These are phyloP conservation scores for Tragelaphus imberbis DNA, from an alignment of 2,113 vertebrate genomes.

Conservation along the genomic window DNA sequence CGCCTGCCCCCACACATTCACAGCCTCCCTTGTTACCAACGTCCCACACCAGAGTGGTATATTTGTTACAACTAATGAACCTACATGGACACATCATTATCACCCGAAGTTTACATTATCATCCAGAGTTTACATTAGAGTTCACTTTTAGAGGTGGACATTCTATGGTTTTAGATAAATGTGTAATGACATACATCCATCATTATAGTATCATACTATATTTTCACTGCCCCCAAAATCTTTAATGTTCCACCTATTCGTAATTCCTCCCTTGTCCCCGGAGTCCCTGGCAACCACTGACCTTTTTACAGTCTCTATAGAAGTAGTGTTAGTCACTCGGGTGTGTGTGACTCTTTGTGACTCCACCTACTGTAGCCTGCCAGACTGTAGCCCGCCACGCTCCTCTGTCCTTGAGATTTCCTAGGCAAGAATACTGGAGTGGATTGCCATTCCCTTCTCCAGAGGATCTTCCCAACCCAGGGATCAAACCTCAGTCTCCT, in stretches of 20 bases:
- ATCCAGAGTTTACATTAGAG: neutral
- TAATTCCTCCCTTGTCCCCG: neutral
- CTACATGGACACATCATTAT: neutral
- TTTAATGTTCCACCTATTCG: neutral
- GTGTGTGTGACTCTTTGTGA: neutral
- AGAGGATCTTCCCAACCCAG: neutral
- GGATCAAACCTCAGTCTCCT: neutral
- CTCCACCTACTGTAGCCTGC: neutral
- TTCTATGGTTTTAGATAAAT: neutral
- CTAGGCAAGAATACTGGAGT: neutral
- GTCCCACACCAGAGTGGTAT: neutral
- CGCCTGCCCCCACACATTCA: rapidly evolving
- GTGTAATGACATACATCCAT: neutral
- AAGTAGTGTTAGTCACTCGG: neutral
- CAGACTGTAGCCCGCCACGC: neutral
- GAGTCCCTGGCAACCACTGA: neutral
- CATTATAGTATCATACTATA: neutral
- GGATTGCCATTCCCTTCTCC: neutral
- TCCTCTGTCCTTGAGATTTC: neutral
- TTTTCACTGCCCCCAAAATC: neutral
- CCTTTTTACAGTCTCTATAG: neutral
- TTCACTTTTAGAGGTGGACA: neutral
- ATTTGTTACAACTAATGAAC: neutral
- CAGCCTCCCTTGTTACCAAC: neutral
- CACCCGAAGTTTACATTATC: neutral